Conservation (phyloP, 2,888 invertebrate species). For the Hermodice carunculata region DNA sequence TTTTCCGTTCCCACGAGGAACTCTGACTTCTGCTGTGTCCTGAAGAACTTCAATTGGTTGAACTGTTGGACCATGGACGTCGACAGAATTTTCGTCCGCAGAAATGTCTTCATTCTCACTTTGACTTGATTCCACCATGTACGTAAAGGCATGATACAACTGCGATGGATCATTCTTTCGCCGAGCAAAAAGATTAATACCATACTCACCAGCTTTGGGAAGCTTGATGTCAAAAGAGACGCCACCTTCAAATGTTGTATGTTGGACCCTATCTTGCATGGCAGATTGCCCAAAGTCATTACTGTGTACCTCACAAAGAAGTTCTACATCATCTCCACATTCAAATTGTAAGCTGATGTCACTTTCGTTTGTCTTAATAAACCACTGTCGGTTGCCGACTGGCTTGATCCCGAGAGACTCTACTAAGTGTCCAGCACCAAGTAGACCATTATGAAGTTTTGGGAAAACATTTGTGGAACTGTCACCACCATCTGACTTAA, state of each 20-base stretch:
- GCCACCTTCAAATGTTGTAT: conserved; percentile 46
- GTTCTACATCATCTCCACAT: conserved; percentile 50
- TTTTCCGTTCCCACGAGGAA: conserved; percentile 10
- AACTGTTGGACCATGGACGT: too few relatives aligned
- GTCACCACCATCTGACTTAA: conserved; percentile 50
- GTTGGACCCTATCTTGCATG: conserved; percentile 44
- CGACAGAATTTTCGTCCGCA: background rate
- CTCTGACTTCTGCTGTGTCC: background rate
- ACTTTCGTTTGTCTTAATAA: conserved; percentile 50
- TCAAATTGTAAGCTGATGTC: conserved; percentile 50
- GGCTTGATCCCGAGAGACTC: conserved; percentile 53
- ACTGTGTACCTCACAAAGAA: conserved; percentile 59
- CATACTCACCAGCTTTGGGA: conserved; percentile 59
- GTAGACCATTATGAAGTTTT: conserved; percentile 52
- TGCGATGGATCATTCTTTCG: conserved; percentile 43
- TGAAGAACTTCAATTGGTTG: too few relatives aligned
- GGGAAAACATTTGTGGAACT: conserved; percentile 54
- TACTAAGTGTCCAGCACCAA: conserved; percentile 48
- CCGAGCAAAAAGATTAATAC: conserved; percentile 60
- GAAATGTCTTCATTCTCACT: background rate
- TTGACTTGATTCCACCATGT: conserved; percentile 9
- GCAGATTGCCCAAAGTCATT: conserved; percentile 49
- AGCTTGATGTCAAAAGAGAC: conserved; percentile 60
- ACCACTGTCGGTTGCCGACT: conserved; percentile 47
- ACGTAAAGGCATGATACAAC: conserved; percentile 30